phyloP scores from a whole-genome alignment of 2,113 vertebrate species.

The Grammatotria lemairii region DNA sequence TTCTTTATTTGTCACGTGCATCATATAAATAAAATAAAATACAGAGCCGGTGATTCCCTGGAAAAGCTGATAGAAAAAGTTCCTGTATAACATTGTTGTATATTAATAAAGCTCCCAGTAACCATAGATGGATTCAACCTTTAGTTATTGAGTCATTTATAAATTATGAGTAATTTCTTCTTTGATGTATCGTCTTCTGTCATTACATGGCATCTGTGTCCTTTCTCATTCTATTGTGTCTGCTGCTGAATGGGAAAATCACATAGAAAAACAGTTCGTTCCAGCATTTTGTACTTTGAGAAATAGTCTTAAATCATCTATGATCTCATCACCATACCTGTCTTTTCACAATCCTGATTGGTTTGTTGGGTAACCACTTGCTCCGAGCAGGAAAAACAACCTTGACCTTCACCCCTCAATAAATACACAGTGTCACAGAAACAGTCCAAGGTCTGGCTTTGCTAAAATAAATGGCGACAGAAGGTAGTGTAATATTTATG shows the following conservation, averaged over 20 bases:
- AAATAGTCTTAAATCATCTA: not conserved
- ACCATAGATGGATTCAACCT: not conserved
- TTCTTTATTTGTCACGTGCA: not conserved
- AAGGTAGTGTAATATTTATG: not conserved
- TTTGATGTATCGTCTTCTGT: not conserved
- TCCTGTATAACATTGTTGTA: not conserved
- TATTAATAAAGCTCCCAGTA: not conserved
- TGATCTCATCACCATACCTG: not conserved
- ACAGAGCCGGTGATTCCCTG: not conserved
- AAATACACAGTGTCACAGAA: not conserved
- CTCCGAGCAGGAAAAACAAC: not conserved
- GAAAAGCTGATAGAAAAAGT: not conserved
- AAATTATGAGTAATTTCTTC: not conserved
- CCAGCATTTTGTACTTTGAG: not conserved
- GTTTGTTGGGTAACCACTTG: not conserved
- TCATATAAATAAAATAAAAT: not conserved
- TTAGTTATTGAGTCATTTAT: not conserved
- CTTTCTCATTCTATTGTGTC: not conserved
- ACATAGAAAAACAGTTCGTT: not conserved
- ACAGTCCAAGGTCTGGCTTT: not conserved
- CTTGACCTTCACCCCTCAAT: conserved; percentile 2
- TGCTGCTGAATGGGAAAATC: not conserved
- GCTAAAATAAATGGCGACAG: not conserved
- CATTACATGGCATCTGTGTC: not conserved
- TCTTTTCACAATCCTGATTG: not conserved